These are phyloP conservation scores for Enhydra lutris DNA, from an alignment of 2,113 vertebrate genomes.

Conservation along the genomic window DNA sequence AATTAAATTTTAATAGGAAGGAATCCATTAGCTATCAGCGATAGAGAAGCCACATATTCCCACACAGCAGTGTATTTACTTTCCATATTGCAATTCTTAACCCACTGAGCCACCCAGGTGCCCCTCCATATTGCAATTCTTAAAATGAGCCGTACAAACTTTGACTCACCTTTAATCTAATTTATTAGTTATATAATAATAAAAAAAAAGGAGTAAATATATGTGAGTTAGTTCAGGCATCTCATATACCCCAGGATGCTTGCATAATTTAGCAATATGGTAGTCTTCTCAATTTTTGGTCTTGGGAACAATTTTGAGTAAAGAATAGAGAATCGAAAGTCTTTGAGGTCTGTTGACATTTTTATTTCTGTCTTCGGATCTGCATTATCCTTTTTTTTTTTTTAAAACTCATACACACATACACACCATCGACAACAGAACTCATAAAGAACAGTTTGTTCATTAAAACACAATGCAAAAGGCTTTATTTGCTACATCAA, in stretches of 20 bases:
- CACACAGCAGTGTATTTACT: constrained; percentile 25
- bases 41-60: background rate
- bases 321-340: background rate
- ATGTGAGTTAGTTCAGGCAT: background rate
- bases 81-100: constrained; percentile 37
- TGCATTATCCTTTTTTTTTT: background rate
- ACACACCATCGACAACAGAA: background rate
- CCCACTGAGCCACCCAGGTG: no score
- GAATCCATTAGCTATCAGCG: constrained; percentile 64
- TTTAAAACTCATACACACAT: background rate
- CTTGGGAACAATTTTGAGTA: constrained; percentile 13
- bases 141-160: constrained; percentile 41
- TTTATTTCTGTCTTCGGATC: background rate
- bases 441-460: background rate
- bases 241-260: background rate
- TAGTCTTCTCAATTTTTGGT: background rate
- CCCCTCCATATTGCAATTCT: background rate
- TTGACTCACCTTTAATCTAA: constrained; percentile 55
- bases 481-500: background rate
- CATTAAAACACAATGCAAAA: background rate
- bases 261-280: constrained; percentile 33
- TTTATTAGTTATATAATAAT: constrained; percentile 52
- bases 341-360: background rate
- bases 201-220: constrained; percentile 7
- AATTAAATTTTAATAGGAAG: constrained; percentile 72